Evolutionary conservation across 2,888 invertebrate species (phyloP).

Genomic region (Ectemnius lituratus): DNA sequence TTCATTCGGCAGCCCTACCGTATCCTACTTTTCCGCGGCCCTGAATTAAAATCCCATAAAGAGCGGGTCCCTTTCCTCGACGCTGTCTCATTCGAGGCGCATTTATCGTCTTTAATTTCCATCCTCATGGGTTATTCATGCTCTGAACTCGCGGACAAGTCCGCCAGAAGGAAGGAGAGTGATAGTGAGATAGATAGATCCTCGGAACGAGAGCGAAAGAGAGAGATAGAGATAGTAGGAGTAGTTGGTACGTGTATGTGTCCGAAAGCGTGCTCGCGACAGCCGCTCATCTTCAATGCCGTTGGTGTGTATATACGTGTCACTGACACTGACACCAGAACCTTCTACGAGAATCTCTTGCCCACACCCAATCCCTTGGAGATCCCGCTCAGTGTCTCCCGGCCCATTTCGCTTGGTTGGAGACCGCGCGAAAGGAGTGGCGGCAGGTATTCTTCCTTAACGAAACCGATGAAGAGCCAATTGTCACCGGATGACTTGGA

Average conservation of each 20-base stretch:
- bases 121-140: conserved; percentile 75
- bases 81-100: conserved; percentile 69
- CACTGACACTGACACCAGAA: conserved; percentile 15
- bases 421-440: conserved; percentile 29
- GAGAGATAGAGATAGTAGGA: background rate
- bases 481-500: too few relatives aligned
- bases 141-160: conserved; percentile 49
- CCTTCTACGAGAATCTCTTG: background rate
- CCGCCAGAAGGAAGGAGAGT: conserved; percentile 23
- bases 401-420: conserved; percentile 23
- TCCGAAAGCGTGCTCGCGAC: conserved; percentile 26
- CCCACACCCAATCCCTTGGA: too few relatives aligned
- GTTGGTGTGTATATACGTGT: conserved; percentile 32
- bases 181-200: too few relatives aligned
- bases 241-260: conserved; percentile 10
- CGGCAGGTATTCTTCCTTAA: conserved; percentile 40
- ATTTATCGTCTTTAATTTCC: conserved; percentile 77
- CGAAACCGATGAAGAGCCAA: conserved; percentile 16
- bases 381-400: conserved; percentile 17
- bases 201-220: too few relatives aligned
- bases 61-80: conserved; percentile 60
- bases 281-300: conserved; percentile 38
- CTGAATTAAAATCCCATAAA: conserved; percentile 75
- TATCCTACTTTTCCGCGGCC: conserved; percentile 43
- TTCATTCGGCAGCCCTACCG: conserved; percentile 22